phyloP scores from a whole-genome alignment of 2,113 vertebrate species.

The Pteropus alecto region DNA sequence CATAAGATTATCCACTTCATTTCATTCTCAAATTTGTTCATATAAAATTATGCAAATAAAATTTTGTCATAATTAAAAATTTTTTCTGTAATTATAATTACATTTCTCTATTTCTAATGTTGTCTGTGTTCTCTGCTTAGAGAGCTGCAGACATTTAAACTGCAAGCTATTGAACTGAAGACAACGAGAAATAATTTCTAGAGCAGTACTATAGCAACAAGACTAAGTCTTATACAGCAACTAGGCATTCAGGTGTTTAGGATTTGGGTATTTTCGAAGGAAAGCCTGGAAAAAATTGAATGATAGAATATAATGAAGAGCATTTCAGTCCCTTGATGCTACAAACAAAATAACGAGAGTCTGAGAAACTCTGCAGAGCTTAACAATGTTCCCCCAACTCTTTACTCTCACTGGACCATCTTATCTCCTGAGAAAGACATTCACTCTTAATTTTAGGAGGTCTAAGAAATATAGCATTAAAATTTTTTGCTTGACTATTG shows the following conservation, averaged over 20 bases:
- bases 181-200: neutral
- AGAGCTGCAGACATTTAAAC: neutral
- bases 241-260: neutral
- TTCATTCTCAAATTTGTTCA: slow-evolving; percentile 7
- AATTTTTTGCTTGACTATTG: neutral
- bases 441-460: slow-evolving; percentile 33
- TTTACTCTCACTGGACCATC: neutral
- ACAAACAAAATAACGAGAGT: neutral
- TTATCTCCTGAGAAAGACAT: neutral
- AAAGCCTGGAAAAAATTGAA: neutral
- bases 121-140: neutral
- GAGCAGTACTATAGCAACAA: neutral
- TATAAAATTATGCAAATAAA: neutral
- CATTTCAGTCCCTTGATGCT: neutral
- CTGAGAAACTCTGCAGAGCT: neutral
- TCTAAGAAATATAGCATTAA: slow-evolving; percentile 41
- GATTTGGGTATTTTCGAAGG: neutral
- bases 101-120: neutral
- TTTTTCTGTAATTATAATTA: neutral
- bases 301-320: neutral
- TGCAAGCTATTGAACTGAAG: neutral
- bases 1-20: neutral
- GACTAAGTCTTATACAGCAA: neutral
- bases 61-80: neutral
- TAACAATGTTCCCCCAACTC: neutral